Evolutionary conservation across 2,888 invertebrate species (phyloP).

Genomic region (Drosophila basisetae): DNA sequence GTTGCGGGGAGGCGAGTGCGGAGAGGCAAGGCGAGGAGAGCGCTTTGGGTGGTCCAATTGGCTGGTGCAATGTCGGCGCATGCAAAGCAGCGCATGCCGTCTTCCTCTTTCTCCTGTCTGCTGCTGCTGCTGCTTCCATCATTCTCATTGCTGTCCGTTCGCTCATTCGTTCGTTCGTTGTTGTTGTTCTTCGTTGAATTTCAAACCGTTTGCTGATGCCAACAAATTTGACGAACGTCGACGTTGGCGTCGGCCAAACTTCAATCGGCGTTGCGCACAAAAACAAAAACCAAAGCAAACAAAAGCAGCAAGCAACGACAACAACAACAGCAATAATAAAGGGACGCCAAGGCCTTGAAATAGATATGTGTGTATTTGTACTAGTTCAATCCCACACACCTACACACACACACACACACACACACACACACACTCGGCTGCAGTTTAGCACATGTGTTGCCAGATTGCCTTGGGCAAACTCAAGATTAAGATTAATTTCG

Average conservation of each 20-base stretch:
- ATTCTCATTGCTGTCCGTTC: constrained; percentile 30
- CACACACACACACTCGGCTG: constrained; percentile 14
- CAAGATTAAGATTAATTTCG: constrained; percentile 77
- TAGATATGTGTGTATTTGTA: constrained; percentile 45
- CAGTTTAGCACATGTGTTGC: constrained; percentile 74
- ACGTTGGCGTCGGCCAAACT: constrained; percentile 81
- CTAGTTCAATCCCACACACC: constrained; percentile 27
- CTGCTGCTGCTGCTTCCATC: constrained; percentile 44
- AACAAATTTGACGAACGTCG: constrained; percentile 78
- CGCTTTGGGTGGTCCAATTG: constrained; percentile 74
- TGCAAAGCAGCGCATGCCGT: constrained; percentile 58
- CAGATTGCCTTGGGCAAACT: constrained; percentile 61
- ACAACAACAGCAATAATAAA: constrained; percentile 48
- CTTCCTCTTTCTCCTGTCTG: constrained; percentile 35
- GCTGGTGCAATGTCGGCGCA: constrained; percentile 62
- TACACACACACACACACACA: constrained; percentile 25
- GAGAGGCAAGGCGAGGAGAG: constrained; percentile 1
- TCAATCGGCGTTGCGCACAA: constrained; percentile 72
- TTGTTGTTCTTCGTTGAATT: constrained; percentile 42
- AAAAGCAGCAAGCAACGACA: constrained; percentile 46
- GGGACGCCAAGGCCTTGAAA: constrained; percentile 70
- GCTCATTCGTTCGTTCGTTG: constrained; percentile 15
- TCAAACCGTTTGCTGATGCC: constrained; percentile 79
- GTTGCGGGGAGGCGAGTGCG: constrained; percentile 46
- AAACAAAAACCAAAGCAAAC: constrained; percentile 57